These are phyloP conservation scores for Cataglyphis hispanica DNA, from an alignment of 1,140 invertebrate species.

Conservation along the genomic window DNA sequence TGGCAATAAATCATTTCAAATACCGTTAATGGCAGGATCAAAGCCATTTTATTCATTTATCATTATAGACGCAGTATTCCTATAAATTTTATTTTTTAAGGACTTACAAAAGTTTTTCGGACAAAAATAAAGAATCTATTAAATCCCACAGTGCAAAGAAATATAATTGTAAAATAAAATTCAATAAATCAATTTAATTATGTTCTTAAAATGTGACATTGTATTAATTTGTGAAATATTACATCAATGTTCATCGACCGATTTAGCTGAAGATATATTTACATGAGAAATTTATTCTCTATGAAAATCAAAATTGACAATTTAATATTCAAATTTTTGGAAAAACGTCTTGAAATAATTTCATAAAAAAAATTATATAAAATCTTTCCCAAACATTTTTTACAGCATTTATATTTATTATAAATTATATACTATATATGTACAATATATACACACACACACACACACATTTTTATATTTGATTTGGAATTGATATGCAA, in stretches of 20 bases:
- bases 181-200: not conserved
- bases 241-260: not conserved
- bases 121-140: not conserved
- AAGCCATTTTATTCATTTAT: not conserved
- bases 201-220: not conserved
- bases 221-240: not conserved
- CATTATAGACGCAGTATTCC: not conserved
- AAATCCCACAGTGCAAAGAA: not conserved
- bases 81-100: not conserved
- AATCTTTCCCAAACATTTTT: not conserved
- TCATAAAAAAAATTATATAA: not conserved
- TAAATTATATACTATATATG: not conserved
- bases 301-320: not conserved
- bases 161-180: not conserved
- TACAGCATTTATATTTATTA: not conserved
- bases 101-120: not conserved
- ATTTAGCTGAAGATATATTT: not conserved
- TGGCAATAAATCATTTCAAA: slow-evolving; percentile 47
- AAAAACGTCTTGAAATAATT: not conserved
- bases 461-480: not conserved
- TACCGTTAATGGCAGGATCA: slow-evolving; percentile 13
- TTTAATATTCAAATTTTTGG: not conserved
- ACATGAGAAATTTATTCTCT: not conserved
- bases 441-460: no score
- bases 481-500: not conserved